phyloP scores from a whole-genome alignment of 2,113 vertebrate genomes.

The Rhea americana region DNA sequence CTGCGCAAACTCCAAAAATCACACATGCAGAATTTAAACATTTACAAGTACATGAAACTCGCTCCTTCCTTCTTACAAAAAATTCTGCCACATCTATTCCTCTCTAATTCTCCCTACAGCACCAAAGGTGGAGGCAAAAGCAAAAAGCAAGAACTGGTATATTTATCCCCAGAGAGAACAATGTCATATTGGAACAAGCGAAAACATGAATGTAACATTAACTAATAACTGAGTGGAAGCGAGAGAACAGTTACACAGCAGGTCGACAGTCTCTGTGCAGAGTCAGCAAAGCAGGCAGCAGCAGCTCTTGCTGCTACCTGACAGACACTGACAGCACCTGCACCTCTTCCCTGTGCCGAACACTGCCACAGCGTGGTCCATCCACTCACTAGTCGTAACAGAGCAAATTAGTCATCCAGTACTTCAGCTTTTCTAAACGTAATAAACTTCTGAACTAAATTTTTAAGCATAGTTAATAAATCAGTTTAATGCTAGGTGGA shows the following conservation, averaged over 20 bases:
- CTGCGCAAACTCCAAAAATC: neutral
- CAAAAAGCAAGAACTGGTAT: neutral
- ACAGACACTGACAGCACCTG: neutral
- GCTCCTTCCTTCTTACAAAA: neutral
- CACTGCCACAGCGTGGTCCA: too few relatives aligned
- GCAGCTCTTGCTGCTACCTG: neutral
- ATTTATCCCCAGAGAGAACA: neutral
- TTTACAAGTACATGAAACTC: neutral
- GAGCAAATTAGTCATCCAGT: neutral
- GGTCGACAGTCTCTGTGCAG: neutral
- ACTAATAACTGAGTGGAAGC: neutral
- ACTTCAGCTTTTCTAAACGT: fast-evolving
- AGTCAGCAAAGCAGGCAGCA: neutral
- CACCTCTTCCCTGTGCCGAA: neutral
- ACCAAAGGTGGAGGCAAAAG: neutral
- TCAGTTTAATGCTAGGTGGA: neutral
- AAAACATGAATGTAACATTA: fast-evolving
- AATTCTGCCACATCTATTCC: neutral
- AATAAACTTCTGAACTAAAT: neutral
- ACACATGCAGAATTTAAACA: neutral
- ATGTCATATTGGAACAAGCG: neutral
- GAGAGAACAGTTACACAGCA: neutral
- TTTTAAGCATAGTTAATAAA: neutral
- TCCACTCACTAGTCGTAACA: neutral
- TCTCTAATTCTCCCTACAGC: neutral